Base-by-base conservation (phyloP, 2,888 invertebrate species). In the Cyaniris semiargus region DNA sequence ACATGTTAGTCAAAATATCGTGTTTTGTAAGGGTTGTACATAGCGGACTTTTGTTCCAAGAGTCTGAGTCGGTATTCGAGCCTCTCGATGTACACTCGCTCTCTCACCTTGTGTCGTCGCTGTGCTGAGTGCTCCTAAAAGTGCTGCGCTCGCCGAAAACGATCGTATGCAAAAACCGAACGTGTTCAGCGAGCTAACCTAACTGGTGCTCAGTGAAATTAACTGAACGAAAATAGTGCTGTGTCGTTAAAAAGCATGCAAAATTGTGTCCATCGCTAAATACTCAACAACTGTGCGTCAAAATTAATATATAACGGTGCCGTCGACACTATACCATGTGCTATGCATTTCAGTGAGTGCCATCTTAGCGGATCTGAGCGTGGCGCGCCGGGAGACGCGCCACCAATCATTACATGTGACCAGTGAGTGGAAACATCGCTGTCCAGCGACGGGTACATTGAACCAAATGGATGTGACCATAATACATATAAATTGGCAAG, bases 351-450 rank as follows among this genome's bases (percentile, higher is more conserved):
- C 94, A 94, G 94, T 94, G 94, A 94, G 94, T 94, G 94, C 91
- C 93, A 94, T 94, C 93, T 83, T 90, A 88, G 85, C 88, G 88
- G 83, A 84, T 83, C 80, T 84, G 83, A 80, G 81, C 84, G 85
- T 85, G 85, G 85, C 88, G 89, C 83, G 83, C 83, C 86, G 81
- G 82, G 81, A 79, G 84, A 87, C 87, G 85, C 89, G 86, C 85
- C 88, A 88, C 89, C 81, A 95, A 95, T 95, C 95, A 95, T 95
- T 95, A 95, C 95, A 95, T 95, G 95, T 95, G 95, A 95, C 95
- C 95, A 83, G 95, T 95, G 95, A 95, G 95, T 95, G 95, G 94
- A 88, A 86, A 86, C 85, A 86, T 86, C 89, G 88, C 87, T 83
- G 81, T 79, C 80, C 78, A 84, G 87, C 88, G 88, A 84, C 84